phyloP scores from a whole-genome alignment of 1,140 invertebrate species.

The Pseudomyrmex sp. region DNA sequence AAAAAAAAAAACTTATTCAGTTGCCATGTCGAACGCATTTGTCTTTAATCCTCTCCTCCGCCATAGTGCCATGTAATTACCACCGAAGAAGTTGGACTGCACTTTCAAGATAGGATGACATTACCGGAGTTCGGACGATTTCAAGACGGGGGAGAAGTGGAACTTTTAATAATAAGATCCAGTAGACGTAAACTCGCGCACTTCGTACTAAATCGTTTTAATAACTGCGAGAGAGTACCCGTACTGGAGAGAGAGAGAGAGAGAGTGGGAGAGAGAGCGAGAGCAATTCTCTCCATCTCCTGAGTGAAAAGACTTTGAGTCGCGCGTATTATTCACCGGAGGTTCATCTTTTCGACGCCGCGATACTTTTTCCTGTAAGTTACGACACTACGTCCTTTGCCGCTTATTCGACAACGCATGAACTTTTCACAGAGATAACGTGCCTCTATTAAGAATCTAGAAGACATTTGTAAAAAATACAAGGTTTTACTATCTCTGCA shows the following conservation, averaged over 20 bases:
- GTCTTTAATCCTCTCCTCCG: background rate
- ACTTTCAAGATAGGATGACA: conserved; percentile 24
- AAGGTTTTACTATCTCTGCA: background rate
- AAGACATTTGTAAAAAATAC: background rate
- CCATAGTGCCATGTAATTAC: background rate
- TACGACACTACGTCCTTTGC: background rate
- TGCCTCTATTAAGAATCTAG: background rate
- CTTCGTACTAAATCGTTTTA: conserved; percentile 62
- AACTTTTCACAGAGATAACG: background rate
- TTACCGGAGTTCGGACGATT: conserved; percentile 30
- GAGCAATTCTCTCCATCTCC: conserved; percentile 3
- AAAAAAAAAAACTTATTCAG: conserved; percentile 2
- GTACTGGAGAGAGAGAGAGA: background rate
- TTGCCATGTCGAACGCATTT: background rate
- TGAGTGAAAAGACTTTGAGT: conserved; percentile 34
- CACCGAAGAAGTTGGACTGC: conserved; percentile 28
- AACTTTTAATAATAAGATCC: conserved; percentile 67
- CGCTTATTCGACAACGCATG: background rate
- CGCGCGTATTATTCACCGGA: background rate
- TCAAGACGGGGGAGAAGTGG: conserved; percentile 30
- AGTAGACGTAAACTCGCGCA: conserved; percentile 37
- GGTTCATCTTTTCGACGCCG: background rate
- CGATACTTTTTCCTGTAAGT: background rate
- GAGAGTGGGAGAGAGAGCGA: background rate
- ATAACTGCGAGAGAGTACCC: conserved; percentile 58